These are phyloP conservation scores for Ricordea florida DNA, from an alignment of 92 coral and sea anemone genomes.

Conservation along the genomic window DNA sequence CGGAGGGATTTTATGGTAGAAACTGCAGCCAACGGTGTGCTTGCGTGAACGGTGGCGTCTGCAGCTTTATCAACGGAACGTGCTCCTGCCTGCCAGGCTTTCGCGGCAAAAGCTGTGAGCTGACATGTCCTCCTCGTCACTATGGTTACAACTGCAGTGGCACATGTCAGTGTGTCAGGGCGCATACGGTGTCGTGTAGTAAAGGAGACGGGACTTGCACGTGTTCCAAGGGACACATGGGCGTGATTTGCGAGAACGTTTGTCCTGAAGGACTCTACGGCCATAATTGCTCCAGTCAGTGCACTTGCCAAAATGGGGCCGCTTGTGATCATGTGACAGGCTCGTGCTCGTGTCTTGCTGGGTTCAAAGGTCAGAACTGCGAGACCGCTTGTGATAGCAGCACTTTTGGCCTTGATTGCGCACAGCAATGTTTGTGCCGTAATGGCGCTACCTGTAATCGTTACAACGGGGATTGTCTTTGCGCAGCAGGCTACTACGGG, in stretches of 20 bases:
- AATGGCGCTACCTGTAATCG: conserved; percentile 78
- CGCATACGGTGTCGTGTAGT: conserved; percentile 58
- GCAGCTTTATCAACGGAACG: conserved; percentile 68
- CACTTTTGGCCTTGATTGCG: conserved; percentile 71
- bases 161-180: conserved; percentile 68
- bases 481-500: conserved; percentile 86
- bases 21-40: conserved; percentile 65
- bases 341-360: conserved; percentile 70
- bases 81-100: conserved; percentile 89
- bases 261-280: conserved; percentile 91
- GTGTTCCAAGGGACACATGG: conserved; percentile 75
- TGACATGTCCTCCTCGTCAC: conserved; percentile 62
- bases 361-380: conserved; percentile 68
- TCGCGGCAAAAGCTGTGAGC: conserved; percentile 78
- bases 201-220: conserved; percentile 71
- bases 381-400: conserved; percentile 51
- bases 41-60: conserved; percentile 77
- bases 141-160: conserved; percentile 83
- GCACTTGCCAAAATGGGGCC: conserved; percentile 86
- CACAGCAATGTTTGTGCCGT: conserved; percentile 73
- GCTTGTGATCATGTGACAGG: conserved; percentile 88
- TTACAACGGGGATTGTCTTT: conserved; percentile 66
- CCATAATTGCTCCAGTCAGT: conserved; percentile 52
- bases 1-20: conserved; percentile 71
- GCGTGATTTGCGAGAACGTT: conserved; percentile 78